Evolutionary conservation across 2,797 vertebrate species (phyloP).

Genomic region (Neosilurus mollespiculum): DNA sequence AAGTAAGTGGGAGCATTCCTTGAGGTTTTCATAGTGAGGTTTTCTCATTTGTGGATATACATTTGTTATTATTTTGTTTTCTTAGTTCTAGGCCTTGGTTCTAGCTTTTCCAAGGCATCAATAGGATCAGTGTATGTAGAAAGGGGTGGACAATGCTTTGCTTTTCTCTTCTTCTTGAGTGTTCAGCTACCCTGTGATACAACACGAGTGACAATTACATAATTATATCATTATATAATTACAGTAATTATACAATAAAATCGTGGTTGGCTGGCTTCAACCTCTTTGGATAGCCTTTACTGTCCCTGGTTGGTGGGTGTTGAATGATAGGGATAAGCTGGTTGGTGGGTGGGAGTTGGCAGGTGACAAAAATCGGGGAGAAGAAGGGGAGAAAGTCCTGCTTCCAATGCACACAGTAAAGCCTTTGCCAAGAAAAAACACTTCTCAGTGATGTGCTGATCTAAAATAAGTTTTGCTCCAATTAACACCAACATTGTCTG

Average conservation of each 20-base stretch:
- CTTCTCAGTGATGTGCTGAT: not conserved
- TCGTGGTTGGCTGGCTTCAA: not conserved
- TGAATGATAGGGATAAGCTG: not conserved
- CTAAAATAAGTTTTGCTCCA: conserved; percentile 23
- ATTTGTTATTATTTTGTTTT: not conserved
- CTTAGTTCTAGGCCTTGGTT: not conserved
- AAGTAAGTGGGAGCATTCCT: too few species aligned
- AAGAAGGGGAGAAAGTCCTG: not conserved
- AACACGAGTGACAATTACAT: not conserved
- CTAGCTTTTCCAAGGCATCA: not conserved
- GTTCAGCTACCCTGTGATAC: not conserved
- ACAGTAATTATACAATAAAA: not conserved
- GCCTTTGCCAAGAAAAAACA: conserved; percentile 6
- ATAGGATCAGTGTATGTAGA: not conserved
- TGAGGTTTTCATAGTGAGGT: not conserved
- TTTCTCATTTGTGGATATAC: not conserved
- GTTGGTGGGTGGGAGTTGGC: not conserved
- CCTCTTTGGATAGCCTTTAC: not conserved
- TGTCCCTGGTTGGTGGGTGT: not conserved
- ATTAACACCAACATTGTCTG: conserved; percentile 31
- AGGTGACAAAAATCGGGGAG: not conserved
- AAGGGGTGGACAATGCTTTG: not conserved
- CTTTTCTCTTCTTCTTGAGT: not conserved
- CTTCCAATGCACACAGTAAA: conserved; percentile 9
- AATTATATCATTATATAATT: too few species aligned